Conservation (phyloP, 2,888 invertebrate genomes). For the Aplocera efformata region DNA sequence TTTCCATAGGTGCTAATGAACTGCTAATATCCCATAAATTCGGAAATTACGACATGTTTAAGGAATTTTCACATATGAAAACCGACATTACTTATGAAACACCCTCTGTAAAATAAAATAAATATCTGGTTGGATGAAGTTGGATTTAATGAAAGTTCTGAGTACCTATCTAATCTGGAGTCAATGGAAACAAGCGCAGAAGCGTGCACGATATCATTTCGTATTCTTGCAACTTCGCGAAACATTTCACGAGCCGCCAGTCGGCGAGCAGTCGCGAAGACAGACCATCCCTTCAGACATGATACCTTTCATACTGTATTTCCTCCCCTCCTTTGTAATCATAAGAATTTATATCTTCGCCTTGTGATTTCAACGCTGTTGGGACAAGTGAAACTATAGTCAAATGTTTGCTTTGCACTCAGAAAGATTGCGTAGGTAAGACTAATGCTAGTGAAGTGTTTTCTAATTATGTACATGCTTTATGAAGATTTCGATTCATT, state of each 20-base stretch:
- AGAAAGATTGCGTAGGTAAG: slow-evolving; percentile 66
- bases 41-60: too few relatives aligned
- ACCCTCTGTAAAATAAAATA: too few relatives aligned
- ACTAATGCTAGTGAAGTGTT: slow-evolving; percentile 33
- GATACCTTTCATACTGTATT: slow-evolving; percentile 30
- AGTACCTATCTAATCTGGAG: slow-evolving; percentile 19
- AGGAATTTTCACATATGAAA: too few relatives aligned
- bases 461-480: slow-evolving; percentile 21
- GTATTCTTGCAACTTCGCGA: slow-evolving; percentile 41
- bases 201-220: slow-evolving; percentile 46
- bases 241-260: slow-evolving; percentile 56
- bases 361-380: slow-evolving; percentile 47
- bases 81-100: too few relatives aligned
- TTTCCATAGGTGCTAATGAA: too few relatives aligned
- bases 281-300: slow-evolving; percentile 33
- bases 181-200: slow-evolving; percentile 50
- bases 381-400: slow-evolving; percentile 54
- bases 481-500: slow-evolving; percentile 2
- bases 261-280: slow-evolving; percentile 45
- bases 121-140: neutral
- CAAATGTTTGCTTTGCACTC: slow-evolving; percentile 71
- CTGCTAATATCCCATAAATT: too few relatives aligned
- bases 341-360: slow-evolving; percentile 38
- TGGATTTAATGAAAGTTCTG: slow-evolving; percentile 1
- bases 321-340: slow-evolving; percentile 33